These are phyloP conservation scores for Solen grandis DNA, from an alignment of 1,140 invertebrate species.

Conservation along the genomic window DNA sequence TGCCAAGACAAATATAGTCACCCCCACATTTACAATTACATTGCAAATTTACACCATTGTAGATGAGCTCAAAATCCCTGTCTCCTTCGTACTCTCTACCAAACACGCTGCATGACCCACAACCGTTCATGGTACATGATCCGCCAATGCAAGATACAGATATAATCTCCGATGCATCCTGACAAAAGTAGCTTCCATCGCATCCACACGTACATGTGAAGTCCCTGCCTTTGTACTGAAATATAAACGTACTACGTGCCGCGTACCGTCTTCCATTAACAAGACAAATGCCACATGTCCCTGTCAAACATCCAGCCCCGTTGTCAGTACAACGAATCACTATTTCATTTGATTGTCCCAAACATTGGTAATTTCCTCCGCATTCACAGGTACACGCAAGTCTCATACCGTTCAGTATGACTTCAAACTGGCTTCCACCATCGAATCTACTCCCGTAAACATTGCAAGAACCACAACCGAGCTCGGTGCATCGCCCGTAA, in stretches of 20 bases:
- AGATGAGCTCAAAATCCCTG: conserved; percentile 19
- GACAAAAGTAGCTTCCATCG: conserved; percentile 40
- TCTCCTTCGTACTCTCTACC: conserved; percentile 25
- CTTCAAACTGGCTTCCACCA: conserved; percentile 20
- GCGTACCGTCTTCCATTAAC: conserved; percentile 9
- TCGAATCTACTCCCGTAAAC: conserved; percentile 9
- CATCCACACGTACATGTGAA: conserved; percentile 41
- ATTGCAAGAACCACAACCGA: conserved; percentile 34
- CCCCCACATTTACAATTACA: conserved; percentile 46
- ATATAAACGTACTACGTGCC: conserved; percentile 15
- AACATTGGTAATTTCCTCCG: conserved; percentile 44
- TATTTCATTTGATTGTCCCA: neutral
- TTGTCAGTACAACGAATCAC: conserved; percentile 35
- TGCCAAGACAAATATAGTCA: conserved; percentile 25
- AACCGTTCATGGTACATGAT: conserved; percentile 19
- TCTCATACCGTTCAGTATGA: conserved; percentile 12
- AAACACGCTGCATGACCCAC: conserved; percentile 26
- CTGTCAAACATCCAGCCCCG: conserved; percentile 29
- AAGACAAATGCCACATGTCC: conserved; percentile 17
- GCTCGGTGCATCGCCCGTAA: conserved; percentile 20
- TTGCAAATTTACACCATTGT: conserved; percentile 18
- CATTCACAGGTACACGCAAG: conserved; percentile 44
- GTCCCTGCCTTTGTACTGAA: conserved; percentile 18
- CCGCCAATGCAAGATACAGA: conserved; percentile 27
- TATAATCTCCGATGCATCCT: conserved; percentile 34